phyloP scores from a whole-genome alignment of 2,797 vertebrate species.

The Propithecus perrieri region DNA sequence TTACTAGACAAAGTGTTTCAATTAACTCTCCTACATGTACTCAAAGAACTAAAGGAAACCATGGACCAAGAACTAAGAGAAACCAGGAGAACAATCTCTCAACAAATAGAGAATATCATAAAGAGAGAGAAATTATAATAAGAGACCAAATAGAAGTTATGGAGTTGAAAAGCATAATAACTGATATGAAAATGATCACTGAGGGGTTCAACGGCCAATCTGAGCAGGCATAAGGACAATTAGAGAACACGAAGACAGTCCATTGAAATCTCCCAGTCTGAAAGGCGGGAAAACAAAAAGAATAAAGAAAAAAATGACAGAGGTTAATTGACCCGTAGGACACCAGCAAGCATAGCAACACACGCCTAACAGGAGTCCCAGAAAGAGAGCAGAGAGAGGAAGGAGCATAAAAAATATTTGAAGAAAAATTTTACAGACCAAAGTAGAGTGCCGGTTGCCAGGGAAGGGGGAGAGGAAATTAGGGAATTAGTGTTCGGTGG shows the following conservation, averaged over 20 bases:
- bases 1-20: neutral
- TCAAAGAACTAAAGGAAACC: neutral
- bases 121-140: neutral
- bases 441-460: neutral
- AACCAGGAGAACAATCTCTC: neutral
- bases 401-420: neutral
- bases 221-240: neutral
- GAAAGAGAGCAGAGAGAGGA: neutral
- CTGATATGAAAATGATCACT: neutral
- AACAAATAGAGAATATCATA: neutral
- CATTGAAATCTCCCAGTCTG: neutral
- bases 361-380: neutral
- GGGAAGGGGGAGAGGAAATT: neutral
- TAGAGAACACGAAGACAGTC: neutral
- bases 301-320: neutral
- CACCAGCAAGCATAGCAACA: too few relatives aligned
- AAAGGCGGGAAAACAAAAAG: neutral
- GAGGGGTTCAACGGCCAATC: neutral
- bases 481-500: too few relatives aligned
- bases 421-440: neutral
- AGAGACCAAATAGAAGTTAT: neutral
- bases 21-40: neutral
- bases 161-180: neutral
- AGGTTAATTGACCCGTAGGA: neutral
- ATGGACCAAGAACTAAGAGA: neutral